Conservation (phyloP, 1,140 invertebrate genomes). For the Zaprionus ghesquierei region DNA sequence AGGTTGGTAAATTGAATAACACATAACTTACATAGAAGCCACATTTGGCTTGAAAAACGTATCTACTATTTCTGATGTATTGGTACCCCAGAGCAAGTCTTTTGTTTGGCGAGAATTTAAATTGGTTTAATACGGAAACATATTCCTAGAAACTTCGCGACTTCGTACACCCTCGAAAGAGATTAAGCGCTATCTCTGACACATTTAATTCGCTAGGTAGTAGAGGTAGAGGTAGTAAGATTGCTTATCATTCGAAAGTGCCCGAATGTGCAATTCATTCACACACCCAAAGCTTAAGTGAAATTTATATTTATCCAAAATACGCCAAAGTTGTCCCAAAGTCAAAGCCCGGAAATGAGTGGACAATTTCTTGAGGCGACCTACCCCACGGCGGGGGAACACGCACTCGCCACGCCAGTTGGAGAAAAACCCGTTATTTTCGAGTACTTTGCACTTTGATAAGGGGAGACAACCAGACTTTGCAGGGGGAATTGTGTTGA, state of each 20-base stretch:
- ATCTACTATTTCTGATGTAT: too few relatives aligned
- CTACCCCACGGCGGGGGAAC: slow-evolving; percentile 16
- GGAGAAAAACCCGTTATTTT: not conserved
- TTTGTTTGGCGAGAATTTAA: too few relatives aligned
- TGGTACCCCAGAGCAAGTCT: too few relatives aligned
- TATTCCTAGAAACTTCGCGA: not conserved
- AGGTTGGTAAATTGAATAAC: not conserved
- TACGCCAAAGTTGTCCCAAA: slow-evolving; percentile 52
- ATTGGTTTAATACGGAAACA: too few relatives aligned
- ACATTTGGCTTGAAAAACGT: too few relatives aligned
- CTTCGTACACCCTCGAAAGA: not conserved
- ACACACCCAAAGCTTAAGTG: not conserved
- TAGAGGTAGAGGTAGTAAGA: too few relatives aligned
- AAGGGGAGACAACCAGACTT: not conserved
- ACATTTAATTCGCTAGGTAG: not conserved
- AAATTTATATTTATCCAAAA: not conserved
- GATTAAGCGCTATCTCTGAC: not conserved
- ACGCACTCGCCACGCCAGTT: not conserved
- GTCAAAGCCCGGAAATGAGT: not conserved
- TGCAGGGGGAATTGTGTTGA: not conserved
- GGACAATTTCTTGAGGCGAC: slow-evolving; percentile 16
- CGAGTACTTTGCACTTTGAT: not conserved
- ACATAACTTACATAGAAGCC: too few relatives aligned
- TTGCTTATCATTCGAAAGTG: not conserved
- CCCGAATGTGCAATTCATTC: not conserved